Evolutionary conservation across 2,888 invertebrate genomes (phyloP), one percentile per base, ranked within the genome.

Genomic region (Trisateles emortualis): DNA sequence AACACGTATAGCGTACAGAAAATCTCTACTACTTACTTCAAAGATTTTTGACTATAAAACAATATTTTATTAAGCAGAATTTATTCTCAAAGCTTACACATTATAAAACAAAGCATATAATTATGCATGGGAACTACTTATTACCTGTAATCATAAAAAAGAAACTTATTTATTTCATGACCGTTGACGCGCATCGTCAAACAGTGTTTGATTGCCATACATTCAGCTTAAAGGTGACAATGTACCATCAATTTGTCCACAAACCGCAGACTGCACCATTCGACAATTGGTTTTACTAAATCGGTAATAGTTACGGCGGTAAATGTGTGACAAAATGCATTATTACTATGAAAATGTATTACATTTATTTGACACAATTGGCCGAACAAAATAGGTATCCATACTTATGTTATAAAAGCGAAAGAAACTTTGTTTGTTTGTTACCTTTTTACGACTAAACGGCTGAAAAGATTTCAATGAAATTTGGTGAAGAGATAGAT

Each of bases 221-320:
- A 56, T 50, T 52, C 30, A 39, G 45, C 24, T n/a, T 42, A 24
- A n/a, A 49, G 38, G 48, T 38, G 66, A 70, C 69, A 70, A 70
- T 72, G 72, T 52, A 17, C 54, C 69, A 63, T 65, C 66, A 70
- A 63, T 70, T 72, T 59, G 46, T 26, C 50, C 55, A 39, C 39
- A 40, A 46, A 70, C 72, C 72, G 54, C 70, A 72, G 52, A 52
- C 59, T 54, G 52, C 56, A 56, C 36, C 51, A 58, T 47, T 56
- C 45, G 47, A 53, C 59, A 57, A 68, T 69, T 64, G 65, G 65
- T 64, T 70, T 60, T 59, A 57, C 63, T 58, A 65, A 68, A 72
- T 65, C 51, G 51, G 56, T 68, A 68, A 71, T 71, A 68, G 54
- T 68, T 49, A 55, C 35, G 26, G 48, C 47, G 50, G 59, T 57